phyloP scores from a whole-genome alignment of 2,888 invertebrate species.

The Polymixis lichenea region DNA sequence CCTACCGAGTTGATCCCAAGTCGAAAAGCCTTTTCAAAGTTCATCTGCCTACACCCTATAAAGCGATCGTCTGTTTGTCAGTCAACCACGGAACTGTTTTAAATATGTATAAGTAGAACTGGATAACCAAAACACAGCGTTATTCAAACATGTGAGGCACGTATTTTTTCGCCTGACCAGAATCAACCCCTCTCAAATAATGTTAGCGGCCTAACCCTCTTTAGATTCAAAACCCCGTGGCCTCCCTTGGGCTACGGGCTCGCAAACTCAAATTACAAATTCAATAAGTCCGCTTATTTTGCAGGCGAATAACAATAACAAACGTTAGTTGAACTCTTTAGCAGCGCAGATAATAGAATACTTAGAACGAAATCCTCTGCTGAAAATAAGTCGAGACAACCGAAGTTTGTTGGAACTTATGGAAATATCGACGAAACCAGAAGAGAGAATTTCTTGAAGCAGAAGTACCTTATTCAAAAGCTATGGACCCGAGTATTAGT shows the following conservation, averaged over 20 bases:
- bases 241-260: conserved; percentile 34
- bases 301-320: conserved; percentile 36
- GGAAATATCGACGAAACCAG: conserved; percentile 11
- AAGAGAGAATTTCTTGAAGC: not conserved
- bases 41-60: not conserved
- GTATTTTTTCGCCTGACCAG: conserved; percentile 56
- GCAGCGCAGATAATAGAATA: conserved; percentile 26
- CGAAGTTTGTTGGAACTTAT: conserved; percentile 34
- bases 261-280: conserved; percentile 53
- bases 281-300: conserved; percentile 50
- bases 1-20: not conserved
- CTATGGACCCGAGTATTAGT: not conserved
- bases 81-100: conserved; percentile 12
- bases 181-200: conserved; percentile 47
- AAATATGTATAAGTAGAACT: conserved; percentile 24
- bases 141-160: conserved; percentile 56
- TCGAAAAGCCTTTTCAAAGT: not conserved
- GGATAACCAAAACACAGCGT: conserved; percentile 42
- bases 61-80: conserved; percentile 4
- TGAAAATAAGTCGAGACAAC: conserved; percentile 24
- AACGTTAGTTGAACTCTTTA: conserved; percentile 38
- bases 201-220: conserved; percentile 48
- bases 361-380: conserved; percentile 5
- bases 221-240: conserved; percentile 37
- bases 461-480: conserved; percentile 4